A percentile compares a stretch with the other conserved stretches of the same genome.
These are phyloP conservation scores for Pseudonaja textilis DNA, from an alignment of 2,113 vertebrate species.

Conservation along the genomic window DNA sequence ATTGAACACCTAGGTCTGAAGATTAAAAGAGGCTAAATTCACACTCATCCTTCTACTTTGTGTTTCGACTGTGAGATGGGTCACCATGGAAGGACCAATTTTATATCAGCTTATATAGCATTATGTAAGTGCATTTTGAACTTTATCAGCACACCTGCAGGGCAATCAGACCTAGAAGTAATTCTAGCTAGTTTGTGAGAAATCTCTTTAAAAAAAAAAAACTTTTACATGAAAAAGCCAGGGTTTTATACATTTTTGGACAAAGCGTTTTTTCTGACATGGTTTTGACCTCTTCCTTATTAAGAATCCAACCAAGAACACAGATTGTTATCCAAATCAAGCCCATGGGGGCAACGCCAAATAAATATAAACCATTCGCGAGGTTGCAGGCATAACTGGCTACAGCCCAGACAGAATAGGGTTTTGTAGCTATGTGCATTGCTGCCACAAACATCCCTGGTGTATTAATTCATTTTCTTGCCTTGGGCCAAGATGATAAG, in stretches of 20 bases:
- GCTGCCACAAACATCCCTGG: background rate
- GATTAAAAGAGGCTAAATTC: background rate
- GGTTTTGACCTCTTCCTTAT: background rate
- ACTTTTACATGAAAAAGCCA: background rate
- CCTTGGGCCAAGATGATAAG: background rate
- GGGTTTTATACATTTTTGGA: background rate
- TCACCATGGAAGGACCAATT: background rate
- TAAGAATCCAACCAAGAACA: background rate
- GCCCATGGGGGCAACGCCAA: background rate
- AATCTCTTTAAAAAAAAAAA: background rate
- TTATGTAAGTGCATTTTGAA: background rate
- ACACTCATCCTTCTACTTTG: background rate
- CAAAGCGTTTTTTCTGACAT: background rate
- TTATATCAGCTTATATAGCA: background rate
- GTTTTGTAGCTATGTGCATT: background rate
- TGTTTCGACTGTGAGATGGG: background rate
- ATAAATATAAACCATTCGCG: conserved; percentile 13
- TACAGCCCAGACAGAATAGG: background rate
- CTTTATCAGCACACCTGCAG: background rate
- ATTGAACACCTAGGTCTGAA: background rate
- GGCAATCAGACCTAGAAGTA: background rate
- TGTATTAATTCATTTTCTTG: background rate
- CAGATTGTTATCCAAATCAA: conserved; percentile 14
- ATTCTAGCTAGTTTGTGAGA: background rate
- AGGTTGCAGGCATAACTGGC: background rate